phyloP scores from a whole-genome alignment of 2,113 vertebrate genomes.

The Microtus pennsylvanicus region DNA sequence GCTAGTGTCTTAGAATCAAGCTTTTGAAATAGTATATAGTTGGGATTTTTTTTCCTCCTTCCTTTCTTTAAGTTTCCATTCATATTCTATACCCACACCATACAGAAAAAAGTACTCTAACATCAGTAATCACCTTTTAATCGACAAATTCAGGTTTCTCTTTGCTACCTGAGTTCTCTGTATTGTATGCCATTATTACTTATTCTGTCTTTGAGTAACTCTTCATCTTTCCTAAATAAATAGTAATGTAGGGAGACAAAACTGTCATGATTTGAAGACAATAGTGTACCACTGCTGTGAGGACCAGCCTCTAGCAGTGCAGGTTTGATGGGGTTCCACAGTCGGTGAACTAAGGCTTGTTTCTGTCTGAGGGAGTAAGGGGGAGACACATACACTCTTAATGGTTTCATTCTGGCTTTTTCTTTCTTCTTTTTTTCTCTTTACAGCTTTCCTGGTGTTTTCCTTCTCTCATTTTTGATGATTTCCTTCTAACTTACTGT shows the following conservation, averaged over 20 bases:
- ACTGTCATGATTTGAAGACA: neutral
- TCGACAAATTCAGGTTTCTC: conserved; percentile 13
- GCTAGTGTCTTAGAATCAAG: neutral
- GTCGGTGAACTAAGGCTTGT: too few species aligned
- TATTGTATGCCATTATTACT: neutral
- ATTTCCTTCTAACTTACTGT: too few species aligned
- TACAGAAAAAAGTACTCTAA: neutral
- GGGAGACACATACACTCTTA: too few species aligned
- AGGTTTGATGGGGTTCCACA: too few species aligned
- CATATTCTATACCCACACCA: neutral
- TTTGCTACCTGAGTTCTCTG: neutral
- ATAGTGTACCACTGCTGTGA: neutral
- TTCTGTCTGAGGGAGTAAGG: too few species aligned
- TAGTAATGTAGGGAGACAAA: neutral
- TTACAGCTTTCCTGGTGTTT: too few species aligned
- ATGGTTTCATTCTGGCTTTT: too few species aligned
- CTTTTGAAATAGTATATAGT: conserved; percentile 7
- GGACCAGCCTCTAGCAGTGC: too few species aligned
- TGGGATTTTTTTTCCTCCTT: conserved; percentile 38
- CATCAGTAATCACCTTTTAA: neutral
- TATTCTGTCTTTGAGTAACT: neutral
- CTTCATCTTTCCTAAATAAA: neutral
- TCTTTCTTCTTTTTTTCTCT: too few species aligned
- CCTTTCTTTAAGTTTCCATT: neutral
- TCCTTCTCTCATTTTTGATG: too few species aligned